A percentile compares a stretch with the other conserved stretches of the same genome.
These are phyloP conservation scores for Bos indicus DNA, from an alignment of 2,113 vertebrate species.

Conservation along the genomic window DNA sequence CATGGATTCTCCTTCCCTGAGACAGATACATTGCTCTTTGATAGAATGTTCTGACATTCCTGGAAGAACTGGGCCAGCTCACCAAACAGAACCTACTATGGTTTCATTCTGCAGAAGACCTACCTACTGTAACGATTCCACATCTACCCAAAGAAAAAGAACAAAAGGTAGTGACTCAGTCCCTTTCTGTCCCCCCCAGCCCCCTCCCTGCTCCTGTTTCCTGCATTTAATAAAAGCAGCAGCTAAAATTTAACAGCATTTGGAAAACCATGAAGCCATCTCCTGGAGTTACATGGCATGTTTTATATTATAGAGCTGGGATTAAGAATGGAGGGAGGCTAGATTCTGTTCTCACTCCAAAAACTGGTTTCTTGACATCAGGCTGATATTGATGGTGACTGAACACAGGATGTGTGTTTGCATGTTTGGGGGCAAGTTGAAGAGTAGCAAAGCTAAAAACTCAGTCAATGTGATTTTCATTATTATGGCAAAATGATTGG, in stretches of 20 bases:
- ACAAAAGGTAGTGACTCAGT: neutral
- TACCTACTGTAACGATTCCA: neutral
- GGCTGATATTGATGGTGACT: neutral
- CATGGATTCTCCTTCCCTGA: neutral
- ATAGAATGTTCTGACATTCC: rapidly evolving
- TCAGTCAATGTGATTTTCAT: neutral
- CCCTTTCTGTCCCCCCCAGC: neutral
- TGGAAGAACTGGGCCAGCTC: neutral
- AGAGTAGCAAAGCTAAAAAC: neutral
- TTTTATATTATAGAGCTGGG: constrained; percentile 4
- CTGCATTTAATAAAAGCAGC: constrained; percentile 43
- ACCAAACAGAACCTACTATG: neutral
- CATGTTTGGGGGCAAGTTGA: neutral
- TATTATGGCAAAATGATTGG: neutral
- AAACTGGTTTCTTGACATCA: neutral
- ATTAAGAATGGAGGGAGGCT: neutral
- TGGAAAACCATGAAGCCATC: constrained; percentile 32
- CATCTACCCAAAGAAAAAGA: neutral
- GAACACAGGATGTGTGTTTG: neutral
- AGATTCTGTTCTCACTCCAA: neutral
- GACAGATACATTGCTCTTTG: neutral
- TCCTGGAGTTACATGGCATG: constrained; percentile 13
- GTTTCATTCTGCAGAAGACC: neutral
- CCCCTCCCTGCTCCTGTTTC: neutral
- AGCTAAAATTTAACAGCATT: constrained; percentile 41